Percentiles rank a stretch among this genome's conserved stretches.
Conservation (phyloP, 2,113 vertebrate species). For the Malurus cyaneus region DNA sequence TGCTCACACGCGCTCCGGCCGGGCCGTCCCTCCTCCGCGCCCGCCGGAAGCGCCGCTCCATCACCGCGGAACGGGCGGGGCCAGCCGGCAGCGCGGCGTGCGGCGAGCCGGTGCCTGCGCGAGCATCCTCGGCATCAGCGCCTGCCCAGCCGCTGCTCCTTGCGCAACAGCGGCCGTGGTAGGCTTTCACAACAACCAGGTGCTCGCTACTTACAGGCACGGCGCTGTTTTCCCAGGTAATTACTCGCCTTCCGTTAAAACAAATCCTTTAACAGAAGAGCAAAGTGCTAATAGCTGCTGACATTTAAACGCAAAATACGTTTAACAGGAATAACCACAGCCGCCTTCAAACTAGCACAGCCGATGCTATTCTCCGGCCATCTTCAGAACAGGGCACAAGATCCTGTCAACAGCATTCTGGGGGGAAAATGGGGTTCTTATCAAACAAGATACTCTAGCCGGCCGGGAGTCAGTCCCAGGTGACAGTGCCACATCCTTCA, state of each 20-base stretch:
- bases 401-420: not conserved
- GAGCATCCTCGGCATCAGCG: accelerated
- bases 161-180: accelerated
- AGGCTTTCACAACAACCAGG: accelerated
- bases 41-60: slow-evolving; percentile 18
- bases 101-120: not conserved
- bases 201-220: not conserved
- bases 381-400: too few species aligned
- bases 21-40: not conserved
- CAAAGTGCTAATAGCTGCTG: accelerated
- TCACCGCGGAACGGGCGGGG: not conserved
- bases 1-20: slow-evolving; percentile 19
- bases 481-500: not conserved
- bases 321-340: not conserved
- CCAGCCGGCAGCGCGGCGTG: accelerated
- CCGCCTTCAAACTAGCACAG: too few species aligned
- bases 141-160: not conserved
- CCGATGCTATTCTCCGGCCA: accelerated
- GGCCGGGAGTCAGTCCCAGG: not conserved
- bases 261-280: too few species aligned
- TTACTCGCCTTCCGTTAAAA: accelerated
- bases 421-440: not conserved
- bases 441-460: not conserved
- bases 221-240: not conserved
- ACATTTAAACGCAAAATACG: accelerated